Conservation (phyloP, 2,113 vertebrate genomes). For the Tautogolabrus adspersus region DNA sequence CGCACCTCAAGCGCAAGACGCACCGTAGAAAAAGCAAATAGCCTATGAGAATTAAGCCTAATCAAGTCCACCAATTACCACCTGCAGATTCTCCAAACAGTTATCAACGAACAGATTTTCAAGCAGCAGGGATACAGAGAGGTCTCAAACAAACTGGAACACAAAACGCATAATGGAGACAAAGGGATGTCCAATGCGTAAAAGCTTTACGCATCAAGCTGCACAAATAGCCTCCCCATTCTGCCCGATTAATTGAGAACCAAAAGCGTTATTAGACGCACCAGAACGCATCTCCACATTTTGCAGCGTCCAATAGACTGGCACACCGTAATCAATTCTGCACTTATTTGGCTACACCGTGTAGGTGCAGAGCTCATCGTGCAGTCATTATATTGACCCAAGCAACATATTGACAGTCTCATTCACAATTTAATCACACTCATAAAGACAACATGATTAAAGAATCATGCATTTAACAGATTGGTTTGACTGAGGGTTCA, state of each 20-base stretch:
- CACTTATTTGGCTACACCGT: slow-evolving; percentile 62
- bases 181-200: slow-evolving; percentile 79
- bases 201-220: slow-evolving; percentile 77
- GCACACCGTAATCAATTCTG: slow-evolving; percentile 56
- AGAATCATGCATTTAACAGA: slow-evolving; percentile 26
- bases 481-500: slow-evolving; percentile 24
- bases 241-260: slow-evolving; percentile 32
- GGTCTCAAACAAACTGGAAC: slow-evolving; percentile 62
- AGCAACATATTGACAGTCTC: slow-evolving; percentile 39
- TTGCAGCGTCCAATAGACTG: slow-evolving; percentile 41
- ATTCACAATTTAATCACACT: slow-evolving; percentile 45
- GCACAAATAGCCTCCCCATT: slow-evolving; percentile 49
- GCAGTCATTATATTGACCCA: slow-evolving; percentile 45
- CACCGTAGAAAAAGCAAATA: slow-evolving; percentile 50
- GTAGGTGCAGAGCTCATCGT: slow-evolving; percentile 45
- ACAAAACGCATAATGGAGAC: slow-evolving; percentile 68
- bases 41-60: slow-evolving; percentile 61
- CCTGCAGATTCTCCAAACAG: slow-evolving; percentile 64
- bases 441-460: background rate
- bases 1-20: slow-evolving; percentile 54
- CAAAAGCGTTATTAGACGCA: slow-evolving; percentile 30
- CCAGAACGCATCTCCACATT: slow-evolving; percentile 39
- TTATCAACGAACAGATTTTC: slow-evolving; percentile 33
- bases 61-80: slow-evolving; percentile 67
- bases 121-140: slow-evolving; percentile 48